phyloP scores from a whole-genome alignment of 1,140 invertebrate genomes.

The Cotesia vestalis region DNA sequence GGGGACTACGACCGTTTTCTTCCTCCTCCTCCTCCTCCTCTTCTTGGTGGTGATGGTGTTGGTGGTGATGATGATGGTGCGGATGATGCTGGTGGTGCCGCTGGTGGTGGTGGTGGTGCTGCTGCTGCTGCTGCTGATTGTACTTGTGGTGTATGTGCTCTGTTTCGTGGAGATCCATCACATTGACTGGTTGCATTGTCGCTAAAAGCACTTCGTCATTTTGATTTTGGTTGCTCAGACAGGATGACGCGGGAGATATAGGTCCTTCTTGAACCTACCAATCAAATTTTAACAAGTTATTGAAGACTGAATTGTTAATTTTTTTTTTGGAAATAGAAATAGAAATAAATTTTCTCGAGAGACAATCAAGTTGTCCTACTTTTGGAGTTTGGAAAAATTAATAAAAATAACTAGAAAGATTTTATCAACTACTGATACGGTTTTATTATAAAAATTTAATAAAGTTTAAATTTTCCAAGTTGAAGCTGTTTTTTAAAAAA shows the following conservation, averaged over 20 bases:
- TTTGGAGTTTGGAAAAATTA: no score
- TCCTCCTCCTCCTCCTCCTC: conserved; percentile 49
- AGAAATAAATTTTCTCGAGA: no score
- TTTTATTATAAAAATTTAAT: not conserved
- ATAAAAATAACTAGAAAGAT: no score
- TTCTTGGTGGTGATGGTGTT: conserved; percentile 37
- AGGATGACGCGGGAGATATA: conserved; percentile 62
- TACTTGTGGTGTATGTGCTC: conserved; percentile 69
- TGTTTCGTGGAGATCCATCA: conserved; percentile 72
- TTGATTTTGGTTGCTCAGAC: conserved; percentile 62
- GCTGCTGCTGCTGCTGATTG: conserved; percentile 55
- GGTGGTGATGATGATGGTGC: conserved; percentile 36
- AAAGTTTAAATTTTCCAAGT: no score
- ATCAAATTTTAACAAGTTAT: conserved; percentile 10
- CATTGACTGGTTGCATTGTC: conserved; percentile 79
- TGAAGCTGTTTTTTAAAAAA: no score
- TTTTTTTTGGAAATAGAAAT: no score
- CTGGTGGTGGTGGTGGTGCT: conserved; percentile 54
- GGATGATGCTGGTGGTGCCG: conserved; percentile 51
- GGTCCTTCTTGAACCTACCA: conserved; percentile 59
- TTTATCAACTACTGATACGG: no score
- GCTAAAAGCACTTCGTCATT: conserved; percentile 72
- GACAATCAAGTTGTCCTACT: no score
- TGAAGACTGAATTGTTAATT: not conserved
- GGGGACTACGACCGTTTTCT: conserved; percentile 67